Evolutionary conservation across 2,113 vertebrate species (phyloP).

Genomic region (Pogonocichla stellata): DNA sequence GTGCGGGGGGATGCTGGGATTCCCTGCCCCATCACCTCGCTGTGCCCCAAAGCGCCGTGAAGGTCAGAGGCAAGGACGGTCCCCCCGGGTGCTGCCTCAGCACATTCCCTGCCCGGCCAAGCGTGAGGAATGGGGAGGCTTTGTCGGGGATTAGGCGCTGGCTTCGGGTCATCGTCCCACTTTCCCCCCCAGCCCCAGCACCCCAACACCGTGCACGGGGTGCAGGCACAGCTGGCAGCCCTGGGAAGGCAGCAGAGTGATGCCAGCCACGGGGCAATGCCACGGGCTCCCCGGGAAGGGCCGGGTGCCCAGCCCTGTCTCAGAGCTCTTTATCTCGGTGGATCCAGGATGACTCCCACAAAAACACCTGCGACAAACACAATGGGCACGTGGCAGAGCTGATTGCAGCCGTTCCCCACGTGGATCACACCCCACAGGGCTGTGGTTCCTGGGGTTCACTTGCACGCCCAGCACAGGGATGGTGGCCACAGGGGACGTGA

Average conservation of each 20-base stretch:
- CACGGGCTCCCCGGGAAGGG: neutral
- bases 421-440: neutral
- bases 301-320: neutral
- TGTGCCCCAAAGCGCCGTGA: neutral
- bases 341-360: neutral
- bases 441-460: neutral
- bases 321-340: rapidly evolving
- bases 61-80: conserved; percentile 50
- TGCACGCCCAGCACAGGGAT: neutral
- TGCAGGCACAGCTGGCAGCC: neutral
- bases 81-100: conserved; percentile 48
- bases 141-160: conserved; percentile 31
- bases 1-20: neutral
- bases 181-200: neutral
- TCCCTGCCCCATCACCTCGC: neutral
- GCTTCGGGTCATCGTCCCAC: neutral
- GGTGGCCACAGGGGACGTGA: rapidly evolving
- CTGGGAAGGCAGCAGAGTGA: neutral
- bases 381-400: neutral
- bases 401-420: rapidly evolving
- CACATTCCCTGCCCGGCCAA: conserved; percentile 61
- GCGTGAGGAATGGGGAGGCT: conserved; percentile 43
- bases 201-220: neutral
- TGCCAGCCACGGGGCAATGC: neutral
- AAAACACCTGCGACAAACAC: neutral